Evolutionary conservation across 23 tunicate species (phyloP), one percentile per base, ranked within the genome.

Genomic region (Ascidia mentula): DNA sequence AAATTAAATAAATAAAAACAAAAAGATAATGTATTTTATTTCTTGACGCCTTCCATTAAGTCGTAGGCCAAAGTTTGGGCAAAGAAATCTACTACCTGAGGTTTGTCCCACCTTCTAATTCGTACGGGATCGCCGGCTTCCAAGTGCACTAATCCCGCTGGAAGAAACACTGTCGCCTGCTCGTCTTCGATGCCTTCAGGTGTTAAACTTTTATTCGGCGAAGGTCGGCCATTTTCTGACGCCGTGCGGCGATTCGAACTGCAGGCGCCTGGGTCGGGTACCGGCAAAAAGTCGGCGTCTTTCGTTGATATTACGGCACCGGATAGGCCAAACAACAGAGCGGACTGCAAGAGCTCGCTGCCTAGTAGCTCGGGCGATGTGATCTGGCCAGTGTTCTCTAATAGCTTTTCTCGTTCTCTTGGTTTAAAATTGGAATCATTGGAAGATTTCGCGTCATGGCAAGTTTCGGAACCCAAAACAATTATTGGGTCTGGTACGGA

Each of bases 41-140:
- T 26, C 65, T 53, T 74, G 46, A 74, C 69, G 13, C 39, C 82
- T 76, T 88, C 93, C 24, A 88, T 72, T 30, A 88, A 73, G 37
- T 74, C 87, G 34, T 88, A 88, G 31, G 93, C 93, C 30, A 88
- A 33, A 0, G 93, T 84, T 4, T 86, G 85, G 6, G 93, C 93
- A 46, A 88, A 88, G 35, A 65, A 88, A 77, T 88, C 93, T n/a
- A 88, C 85, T 35, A 80, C 76, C 38, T 88, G 87, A 0, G 73
- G 72, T 65, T 72, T 36, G 32, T 80, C 60, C 93, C 93, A 88
- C 18, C 72, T 45, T 53, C 74, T 77, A 22, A 88, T 72, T 0
- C 69, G 46, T 30, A 78, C 72, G 26, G 93, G 93, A n/a, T 82
- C 93, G 7, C 80, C 87, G 0, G 93, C 87, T 78, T 88, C 82